Evolutionary conservation across 2,888 invertebrate genomes (phyloP), one percentile per base, ranked within the genome.

Genomic region (Tigriopus californicus): DNA sequence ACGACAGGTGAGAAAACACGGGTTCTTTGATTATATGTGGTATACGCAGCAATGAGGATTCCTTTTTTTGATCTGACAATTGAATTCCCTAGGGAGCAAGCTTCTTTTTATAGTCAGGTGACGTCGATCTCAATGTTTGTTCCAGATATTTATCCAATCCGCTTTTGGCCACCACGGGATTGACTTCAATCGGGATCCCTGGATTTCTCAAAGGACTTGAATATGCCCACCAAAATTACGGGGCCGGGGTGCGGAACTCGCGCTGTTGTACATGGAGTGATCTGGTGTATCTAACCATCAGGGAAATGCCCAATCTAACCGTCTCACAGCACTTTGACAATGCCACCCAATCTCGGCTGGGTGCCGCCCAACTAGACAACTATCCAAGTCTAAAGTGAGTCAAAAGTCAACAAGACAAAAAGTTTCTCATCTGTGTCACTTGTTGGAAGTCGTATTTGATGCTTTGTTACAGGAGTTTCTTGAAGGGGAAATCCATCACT

Each of bases 171-270:
- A 69, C 71, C 72, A 66, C 72, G 73, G 70, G 63, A 65, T 41
- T 61, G 63, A 52, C 64, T 68, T 13, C 64, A 63, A 47, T 70
- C 63, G 71, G 67, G 60, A 71, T 80, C 20, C 81, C 81, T 49
- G 76, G 78, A 58, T 70, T 80, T 64, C 69, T 82, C n/a, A 69
- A 73, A 62, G 81, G 80, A 15, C 70, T 80, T 62, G 75, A 75
- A 62, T 70, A 72, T 64, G 73, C 77, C 11, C 79, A 80, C 67
- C 67, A 72, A 62, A 67, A 71, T 48, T 76, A 74, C 67, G 80
- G 80, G 1, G 42, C 56, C 1, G 56, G 56, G 11, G 25, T 24
- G n/a, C 22, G 10, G 13, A 22, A 22, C 20, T 22, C 22, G 5
- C 15, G 12, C 70, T 69, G 59, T 66, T 80, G 59, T 66, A 22